Evolutionary conservation across 37 sponge, comb jelly and placozoan species (phyloP).

Genomic region (Ephydatia muelleri): DNA sequence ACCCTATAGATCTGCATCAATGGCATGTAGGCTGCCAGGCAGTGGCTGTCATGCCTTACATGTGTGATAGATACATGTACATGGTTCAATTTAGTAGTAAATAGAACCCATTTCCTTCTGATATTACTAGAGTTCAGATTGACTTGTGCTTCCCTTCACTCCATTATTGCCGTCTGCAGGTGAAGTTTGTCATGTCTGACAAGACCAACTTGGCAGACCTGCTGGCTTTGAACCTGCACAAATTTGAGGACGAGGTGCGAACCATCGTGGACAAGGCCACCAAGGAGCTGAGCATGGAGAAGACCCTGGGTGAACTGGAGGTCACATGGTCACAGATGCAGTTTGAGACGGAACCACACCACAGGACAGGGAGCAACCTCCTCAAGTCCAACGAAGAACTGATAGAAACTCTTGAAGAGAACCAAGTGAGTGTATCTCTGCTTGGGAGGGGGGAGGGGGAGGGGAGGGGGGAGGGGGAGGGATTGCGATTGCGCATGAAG

Average conservation of each 20-base stretch:
- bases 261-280: constrained; percentile 98
- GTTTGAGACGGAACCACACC: constrained; percentile 90
- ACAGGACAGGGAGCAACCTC: constrained; percentile 73
- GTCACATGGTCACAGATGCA: constrained; percentile 96
- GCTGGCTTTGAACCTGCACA: constrained; percentile 95
- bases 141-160: too few species aligned
- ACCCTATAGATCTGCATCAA: too few species aligned
- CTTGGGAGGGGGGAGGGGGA: too few species aligned
- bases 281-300: constrained; percentile 99
- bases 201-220: constrained; percentile 91
- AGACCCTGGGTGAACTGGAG: constrained; percentile 92
- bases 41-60: too few species aligned
- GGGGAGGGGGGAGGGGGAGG: too few species aligned
- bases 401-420: constrained; percentile 98
- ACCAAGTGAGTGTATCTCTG: constrained; percentile 91
- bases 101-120: too few species aligned
- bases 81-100: too few species aligned
- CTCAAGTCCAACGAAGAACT: constrained; percentile 90
- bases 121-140: too few species aligned
- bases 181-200: constrained; percentile 97
- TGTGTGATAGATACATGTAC: too few species aligned
- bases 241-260: constrained; percentile 98
- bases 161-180: constrained; percentile 30
- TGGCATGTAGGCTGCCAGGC: too few species aligned
- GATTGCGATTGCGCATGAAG: too few species aligned